Percentiles rank a stretch among this genome's conserved stretches.
Evolutionary conservation across 2,797 vertebrate species (phyloP).

Genomic region (Capromys pilorides): DNA sequence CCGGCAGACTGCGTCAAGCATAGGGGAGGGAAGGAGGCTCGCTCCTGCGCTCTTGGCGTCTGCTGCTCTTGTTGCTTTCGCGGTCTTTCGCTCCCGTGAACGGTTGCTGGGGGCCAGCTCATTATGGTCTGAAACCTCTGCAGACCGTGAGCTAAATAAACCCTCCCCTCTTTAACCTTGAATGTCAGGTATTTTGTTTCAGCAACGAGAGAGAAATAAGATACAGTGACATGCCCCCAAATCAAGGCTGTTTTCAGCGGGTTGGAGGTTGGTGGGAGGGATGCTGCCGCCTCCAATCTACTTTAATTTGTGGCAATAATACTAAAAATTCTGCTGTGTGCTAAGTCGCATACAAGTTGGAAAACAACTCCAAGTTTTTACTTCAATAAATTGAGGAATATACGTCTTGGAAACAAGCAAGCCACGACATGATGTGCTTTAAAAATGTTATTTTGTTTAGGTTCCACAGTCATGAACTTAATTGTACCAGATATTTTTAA

Average conservation of each 20-base stretch:
- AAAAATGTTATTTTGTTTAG: constrained; percentile 16
- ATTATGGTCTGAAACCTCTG: too few relatives aligned
- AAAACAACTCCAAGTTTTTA: constrained; percentile 34
- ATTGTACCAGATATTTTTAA: constrained; percentile 56
- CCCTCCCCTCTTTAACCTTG: too few relatives aligned
- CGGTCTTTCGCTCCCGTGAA: too few relatives aligned
- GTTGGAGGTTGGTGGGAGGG: neutral
- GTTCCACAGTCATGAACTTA: constrained; percentile 24
- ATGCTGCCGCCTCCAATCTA: neutral
- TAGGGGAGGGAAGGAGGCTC: too few relatives aligned
- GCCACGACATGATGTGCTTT: neutral
- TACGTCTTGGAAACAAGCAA: constrained; percentile 7
- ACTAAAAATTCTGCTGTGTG: neutral
- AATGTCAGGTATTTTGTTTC: too few relatives aligned
- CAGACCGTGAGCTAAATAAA: too few relatives aligned
- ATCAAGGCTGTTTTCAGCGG: neutral
- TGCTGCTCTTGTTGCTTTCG: too few relatives aligned
- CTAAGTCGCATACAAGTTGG: neutral
- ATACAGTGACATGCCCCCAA: neutral
- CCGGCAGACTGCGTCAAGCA: too few relatives aligned
- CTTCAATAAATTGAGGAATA: neutral
- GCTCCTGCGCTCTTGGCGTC: too few relatives aligned
- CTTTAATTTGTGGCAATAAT: constrained; percentile 17
- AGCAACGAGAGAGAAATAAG: too few relatives aligned
- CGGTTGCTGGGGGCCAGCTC: too few relatives aligned